Base-by-base conservation (phyloP, 2,797 vertebrate genomes). In the Melanotaenia nigrans region DNA sequence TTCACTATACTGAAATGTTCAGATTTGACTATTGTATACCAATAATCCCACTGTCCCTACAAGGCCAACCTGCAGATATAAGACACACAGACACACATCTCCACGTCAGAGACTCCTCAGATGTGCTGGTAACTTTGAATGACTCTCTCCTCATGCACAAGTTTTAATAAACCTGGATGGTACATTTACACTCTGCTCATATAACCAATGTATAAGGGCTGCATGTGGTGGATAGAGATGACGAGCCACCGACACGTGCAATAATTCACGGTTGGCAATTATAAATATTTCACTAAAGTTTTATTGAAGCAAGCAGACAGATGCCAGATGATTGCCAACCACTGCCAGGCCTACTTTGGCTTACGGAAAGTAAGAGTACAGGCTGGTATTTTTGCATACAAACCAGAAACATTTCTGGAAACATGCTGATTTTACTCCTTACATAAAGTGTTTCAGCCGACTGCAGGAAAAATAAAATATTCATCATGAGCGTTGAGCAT, bases 381-480 rank as follows among this genome's bases (percentile, higher is more conserved):
- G 79, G 73, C 30, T 3, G 7, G 61, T 61, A 3, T 57, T 58
- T 25, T 24, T n/a, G 49, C 59, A 53, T 36, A 32, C 42, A 66
- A 28, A 66, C 36, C 36, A 61, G 72, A 67, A 73, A 49, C 7
- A 55, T 86, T 84, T 82, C 77, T 2, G 28, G 78, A 78, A 85
- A 88, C 42, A 47, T 61, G 82, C 76, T 76, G 79, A 83, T 88
- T 90, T 87, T 70, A 84, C 86, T 90, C 76, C 69, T 84, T 65
- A 79, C 68, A 77, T 85, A 20, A 86, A 86, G 72, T 82, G 84
- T 69, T 80, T 85, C 86, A 75, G 84, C 87, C 82, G 79, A 85
- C 89, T 76, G 82, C 84, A 75, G 78, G 70, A 71, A 61, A 85
- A 87, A 92, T 93, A 0, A 87, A 92, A 94, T 94, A 94, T 93